These are phyloP conservation scores for Ips nitidus DNA, from an alignment of 1,140 invertebrate genomes.

Conservation along the genomic window DNA sequence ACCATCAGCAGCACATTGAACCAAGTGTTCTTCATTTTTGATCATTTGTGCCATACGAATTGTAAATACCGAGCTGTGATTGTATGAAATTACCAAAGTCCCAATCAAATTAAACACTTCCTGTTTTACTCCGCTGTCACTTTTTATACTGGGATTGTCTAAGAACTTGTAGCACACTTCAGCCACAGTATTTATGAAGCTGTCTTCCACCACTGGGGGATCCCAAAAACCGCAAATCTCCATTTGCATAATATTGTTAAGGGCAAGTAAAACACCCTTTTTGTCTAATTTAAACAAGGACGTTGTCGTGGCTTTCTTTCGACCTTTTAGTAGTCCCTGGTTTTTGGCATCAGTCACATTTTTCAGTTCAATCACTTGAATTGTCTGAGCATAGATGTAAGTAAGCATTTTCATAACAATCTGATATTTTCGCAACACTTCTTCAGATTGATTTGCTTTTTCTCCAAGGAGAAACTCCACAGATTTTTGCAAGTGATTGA, in stretches of 20 bases:
- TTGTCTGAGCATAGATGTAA: conserved; percentile 44
- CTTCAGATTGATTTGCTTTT: conserved; percentile 41
- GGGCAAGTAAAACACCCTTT: conserved; percentile 34
- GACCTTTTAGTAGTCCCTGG: conserved; percentile 31
- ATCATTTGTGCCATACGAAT: conserved; percentile 64
- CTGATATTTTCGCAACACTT: conserved; percentile 42
- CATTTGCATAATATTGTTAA: conserved; percentile 43
- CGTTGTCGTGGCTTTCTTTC: conserved; percentile 17
- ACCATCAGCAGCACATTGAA: conserved; percentile 60
- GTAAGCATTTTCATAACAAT: conserved; percentile 46
- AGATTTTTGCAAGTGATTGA: conserved; percentile 35
- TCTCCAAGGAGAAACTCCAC: conserved; percentile 44
- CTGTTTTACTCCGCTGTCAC: conserved; percentile 58
- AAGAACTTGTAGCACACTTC: conserved; percentile 67
- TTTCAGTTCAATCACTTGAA: conserved; percentile 42
- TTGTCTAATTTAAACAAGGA: conserved; percentile 38
- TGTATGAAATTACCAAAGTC: conserved; percentile 66
- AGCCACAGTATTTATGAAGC: conserved; percentile 58
- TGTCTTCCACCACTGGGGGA: conserved; percentile 70
- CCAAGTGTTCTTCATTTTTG: conserved; percentile 67
- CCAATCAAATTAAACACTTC: conserved; percentile 59
- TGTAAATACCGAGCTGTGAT: conserved; percentile 62
- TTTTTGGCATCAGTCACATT: conserved; percentile 36
- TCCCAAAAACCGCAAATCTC: conserved; percentile 61
- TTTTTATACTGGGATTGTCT: conserved; percentile 58